Evolutionary conservation across 2,888 invertebrate species (phyloP), one percentile per base, ranked within the genome.

Genomic region (Urechis unicinctus): DNA sequence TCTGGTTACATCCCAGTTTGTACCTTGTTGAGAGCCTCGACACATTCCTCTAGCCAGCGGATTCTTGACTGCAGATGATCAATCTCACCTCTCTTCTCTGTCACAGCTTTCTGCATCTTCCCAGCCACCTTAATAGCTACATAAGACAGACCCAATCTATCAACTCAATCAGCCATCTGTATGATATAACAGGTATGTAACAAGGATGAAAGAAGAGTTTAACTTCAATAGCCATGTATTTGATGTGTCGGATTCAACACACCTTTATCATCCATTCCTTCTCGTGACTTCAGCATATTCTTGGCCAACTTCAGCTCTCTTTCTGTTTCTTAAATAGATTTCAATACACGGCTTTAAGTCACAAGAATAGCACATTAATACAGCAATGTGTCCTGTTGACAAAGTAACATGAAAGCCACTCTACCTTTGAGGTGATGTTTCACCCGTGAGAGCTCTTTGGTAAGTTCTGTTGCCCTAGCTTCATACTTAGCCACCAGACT

Each of bases 61-160:
- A 70, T 60, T 52, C 69, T 69, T 13, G 68, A 68, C 45, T 66
- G 63, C 17, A 75, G 61, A 17, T 66, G 60, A 55, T 75, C 75
- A 9, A 73, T 63, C 50, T 71, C 67, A 52, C 71, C 66, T 49
- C 75, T 59, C 56, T 75, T 74, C 25, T 66, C 67, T 13, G 75
- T 75, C 25, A 75, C 69, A 57, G 71, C 75, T 55, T 69, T 71
- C 68, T 75, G 75, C 66, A 73, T 70, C 55, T 71, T 72, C 58
- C 72, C 73, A 26, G 75, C 75, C 30, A 71, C 67, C 53, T 70
- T 69, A 13, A 73, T 69, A 53, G 73, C 74, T 70, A 56, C 28
- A 57, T 45, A 41, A 26, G 9, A 26, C 45, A 21, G 36, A 9
- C 6, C 6, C 36, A 36, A 13, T 13, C 6, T n/a, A n/a, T n/a